These are phyloP conservation scores for Xyrauchen texanus DNA, from an alignment of 2,113 vertebrate species.

Conservation along the genomic window DNA sequence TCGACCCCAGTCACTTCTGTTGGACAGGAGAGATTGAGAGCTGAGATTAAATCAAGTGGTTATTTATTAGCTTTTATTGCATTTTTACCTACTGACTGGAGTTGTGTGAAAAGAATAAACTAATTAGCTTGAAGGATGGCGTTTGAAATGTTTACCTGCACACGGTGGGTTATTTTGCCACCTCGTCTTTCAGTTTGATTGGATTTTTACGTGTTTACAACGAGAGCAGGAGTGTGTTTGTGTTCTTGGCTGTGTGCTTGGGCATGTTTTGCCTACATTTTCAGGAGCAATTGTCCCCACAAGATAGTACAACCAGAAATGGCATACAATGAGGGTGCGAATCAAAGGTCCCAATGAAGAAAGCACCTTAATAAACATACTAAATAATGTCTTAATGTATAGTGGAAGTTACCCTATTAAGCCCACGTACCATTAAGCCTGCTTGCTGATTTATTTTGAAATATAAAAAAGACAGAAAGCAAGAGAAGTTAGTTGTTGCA, in stretches of 20 bases:
- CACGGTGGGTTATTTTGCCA: slow-evolving; percentile 40
- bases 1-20: slow-evolving; percentile 64
- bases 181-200: slow-evolving; percentile 49
- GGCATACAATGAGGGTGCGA: no score
- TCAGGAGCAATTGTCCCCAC: no score
- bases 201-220: slow-evolving; percentile 59
- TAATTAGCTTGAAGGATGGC: slow-evolving; percentile 48
- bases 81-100: slow-evolving; percentile 52
- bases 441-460: no score
- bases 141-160: slow-evolving; percentile 13
- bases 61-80: slow-evolving; percentile 76
- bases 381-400: no score
- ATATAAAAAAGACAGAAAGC: no score
- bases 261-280: no score
- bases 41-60: slow-evolving; percentile 72
- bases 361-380: no score
- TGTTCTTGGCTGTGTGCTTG: background rate
- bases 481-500: no score
- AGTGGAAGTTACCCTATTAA: no score
- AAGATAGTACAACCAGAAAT: no score
- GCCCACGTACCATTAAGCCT: no score
- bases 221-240: slow-evolving; percentile 9
- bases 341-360: no score
- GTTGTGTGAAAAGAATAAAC: slow-evolving; percentile 48
- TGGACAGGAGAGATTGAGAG: slow-evolving; percentile 56